Evolutionary conservation across 2,797 vertebrate species (phyloP), one percentile per base, ranked within the genome.

Genomic region (Rhinella marina): DNA sequence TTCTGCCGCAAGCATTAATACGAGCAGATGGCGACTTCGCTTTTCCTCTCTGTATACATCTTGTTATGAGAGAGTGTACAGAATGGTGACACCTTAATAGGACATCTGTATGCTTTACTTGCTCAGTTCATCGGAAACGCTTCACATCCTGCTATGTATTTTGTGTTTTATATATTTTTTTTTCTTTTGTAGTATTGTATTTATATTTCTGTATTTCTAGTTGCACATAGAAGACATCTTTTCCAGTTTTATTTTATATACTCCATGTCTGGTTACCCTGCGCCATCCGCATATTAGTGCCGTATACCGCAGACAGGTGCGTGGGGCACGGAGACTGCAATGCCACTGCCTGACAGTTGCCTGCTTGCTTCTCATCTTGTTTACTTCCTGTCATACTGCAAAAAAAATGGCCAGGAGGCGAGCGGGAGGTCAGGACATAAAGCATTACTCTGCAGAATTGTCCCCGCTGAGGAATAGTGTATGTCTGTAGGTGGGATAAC

Each of bases 361-460:
- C 62, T 17, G 27, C n/a, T 76, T 27, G 57, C 83, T 75, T 77
- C 52, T 66, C 85, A 86, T 79, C 61, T 86, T 86, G 85, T 86
- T 86, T 86, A 79, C 85, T 79, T 86, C 85, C 85, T 80, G 76
- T n/a, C 85, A 80, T 59, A 41, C 77, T 57, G 85, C 7, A 68
- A 56, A 14, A 70, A 78, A 84, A 11, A 23, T 41, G 21, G 8
- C n/a, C 29, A 19, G n/a, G 32, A 11, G 5, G 52, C 16, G 82
- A 66, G 70, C n/a, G n/a, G 70, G 56, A 76, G 83, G n/a, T 54
- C 57, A 27, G 0, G 9, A 19, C 32, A 19, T 52, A 54, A 19
- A 66, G 8, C 70, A 84, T 75, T 75, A 84, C 32, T 64, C n/a
- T 85, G 72, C 73, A 73, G 25, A 59, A 73, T 61, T 19, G 50